Evolutionary conservation across 35 echinoderm and acorn worm genomes (phyloP).

Genomic region (Heliocidaris tuberculata): DNA sequence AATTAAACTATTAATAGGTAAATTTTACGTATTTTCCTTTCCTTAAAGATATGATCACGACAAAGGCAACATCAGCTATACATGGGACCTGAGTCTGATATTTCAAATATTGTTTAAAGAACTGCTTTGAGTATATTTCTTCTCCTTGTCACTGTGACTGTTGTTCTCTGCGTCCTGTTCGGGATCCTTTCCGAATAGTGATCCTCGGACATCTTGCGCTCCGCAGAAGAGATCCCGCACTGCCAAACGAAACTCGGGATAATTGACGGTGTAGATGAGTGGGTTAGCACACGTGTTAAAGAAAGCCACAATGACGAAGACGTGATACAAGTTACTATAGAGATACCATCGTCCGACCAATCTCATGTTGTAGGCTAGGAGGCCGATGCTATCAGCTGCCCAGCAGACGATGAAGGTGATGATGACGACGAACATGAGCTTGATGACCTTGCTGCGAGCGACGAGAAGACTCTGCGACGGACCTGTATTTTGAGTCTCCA

Average conservation of each 20-base stretch:
- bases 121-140: not conserved
- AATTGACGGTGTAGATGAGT: constrained; percentile 28
- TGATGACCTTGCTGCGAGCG: constrained; percentile 22
- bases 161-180: not conserved
- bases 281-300: constrained; percentile 11
- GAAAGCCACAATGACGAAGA: constrained; percentile 5
- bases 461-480: constrained; percentile 3
- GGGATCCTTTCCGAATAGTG: not conserved
- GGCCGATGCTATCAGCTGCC: not conserved
- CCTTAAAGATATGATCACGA: too few relatives aligned
- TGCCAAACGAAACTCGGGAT: constrained; percentile 30
- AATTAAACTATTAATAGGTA: too few relatives aligned
- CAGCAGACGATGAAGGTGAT: constrained; percentile 29
- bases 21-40: too few relatives aligned
- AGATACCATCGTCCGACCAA: constrained; percentile 18
- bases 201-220: too few relatives aligned
- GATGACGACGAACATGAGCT: constrained; percentile 40
- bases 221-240: not conserved
- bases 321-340: not conserved
- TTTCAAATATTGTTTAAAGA: not conserved
- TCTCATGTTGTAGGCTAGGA: not conserved
- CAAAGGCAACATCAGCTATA: too few relatives aligned
- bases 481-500: not conserved
- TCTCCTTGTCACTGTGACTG: not conserved
- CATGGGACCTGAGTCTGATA: too few relatives aligned